phyloP scores from a whole-genome alignment of 2,113 vertebrate genomes.

The Arvicanthis niloticus region DNA sequence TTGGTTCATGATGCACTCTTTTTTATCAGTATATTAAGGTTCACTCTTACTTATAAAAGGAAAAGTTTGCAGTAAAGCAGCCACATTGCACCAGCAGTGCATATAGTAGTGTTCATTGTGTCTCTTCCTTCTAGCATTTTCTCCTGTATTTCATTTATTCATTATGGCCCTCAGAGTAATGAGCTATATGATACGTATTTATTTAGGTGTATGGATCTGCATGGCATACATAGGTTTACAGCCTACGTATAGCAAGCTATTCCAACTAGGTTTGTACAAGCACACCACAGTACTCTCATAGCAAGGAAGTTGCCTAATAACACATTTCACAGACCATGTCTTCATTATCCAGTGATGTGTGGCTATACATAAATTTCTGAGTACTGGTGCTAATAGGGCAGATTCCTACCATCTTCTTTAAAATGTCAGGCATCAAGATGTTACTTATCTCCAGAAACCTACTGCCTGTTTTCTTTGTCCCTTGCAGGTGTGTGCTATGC shows the following conservation, averaged over 20 bases:
- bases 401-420: neutral
- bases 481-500: constrained; percentile 95
- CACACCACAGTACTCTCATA: neutral
- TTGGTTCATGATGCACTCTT: neutral
- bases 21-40: neutral
- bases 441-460: neutral
- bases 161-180: neutral
- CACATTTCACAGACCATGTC: neutral
- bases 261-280: neutral
- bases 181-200: neutral
- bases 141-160: neutral
- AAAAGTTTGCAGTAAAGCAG: neutral
- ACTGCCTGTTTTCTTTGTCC: neutral
- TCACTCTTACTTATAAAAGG: neutral
- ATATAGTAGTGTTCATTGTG: neutral
- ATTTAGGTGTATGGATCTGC: neutral
- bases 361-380: neutral
- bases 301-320: neutral
- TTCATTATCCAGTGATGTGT: neutral
- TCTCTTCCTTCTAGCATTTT: neutral
- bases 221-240: neutral
- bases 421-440: neutral
- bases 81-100: neutral
- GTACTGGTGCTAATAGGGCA: neutral
- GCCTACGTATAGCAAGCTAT: neutral